Base-by-base conservation (phyloP, 2,797 vertebrate species). In the Tiaroga cobitis region DNA sequence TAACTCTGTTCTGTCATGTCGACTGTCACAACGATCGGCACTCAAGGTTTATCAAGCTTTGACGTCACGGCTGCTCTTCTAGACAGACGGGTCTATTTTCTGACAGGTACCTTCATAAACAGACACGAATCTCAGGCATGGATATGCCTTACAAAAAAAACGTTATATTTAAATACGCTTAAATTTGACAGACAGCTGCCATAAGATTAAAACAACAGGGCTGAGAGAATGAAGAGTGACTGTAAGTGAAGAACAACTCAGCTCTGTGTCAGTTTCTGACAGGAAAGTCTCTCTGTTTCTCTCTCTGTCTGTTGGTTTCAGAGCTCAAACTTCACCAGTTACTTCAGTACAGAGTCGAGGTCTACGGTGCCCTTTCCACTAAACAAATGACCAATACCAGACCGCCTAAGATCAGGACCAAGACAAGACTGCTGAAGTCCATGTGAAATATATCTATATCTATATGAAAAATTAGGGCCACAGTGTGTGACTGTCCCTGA, bases 101-200 rank as follows among this genome's bases (percentile, higher is more conserved):
- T 39, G 54, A 61, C 51, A 59, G 75, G 19, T 18, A n/a, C 39
- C 69, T 77, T 77, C 24, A 59, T 41, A 39, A 74, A 59, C 54
- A 77, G 13, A 75, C 8, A 29, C 2, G 32, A 8, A 19, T 24
- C 10, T n/a, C 21, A 46, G 7, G 39, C 16, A 11, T 56, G 51
- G 4, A n/a, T n/a, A 59, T 46, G 13, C 13, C 13, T n/a, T n/a
- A 46, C 5, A 46, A 1, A 18, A 16, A 77, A 76, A 76, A 21
- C 6, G 0, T 26, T 26, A 5, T 59, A 10, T 61, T 61, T n/a
- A 26, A 61, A 24, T 11, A 54, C 2, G 29, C 11, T 75, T 34
- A 8, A 8, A 77, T 37, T 43, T 13, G 69, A 72, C 13, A 72
- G 24, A 26, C 1, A 24, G 16, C 10, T 54, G 26, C 5, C 29